Evolutionary conservation across 2,113 vertebrate genomes (phyloP).

Genomic region (Sinosuthora webbiana): DNA sequence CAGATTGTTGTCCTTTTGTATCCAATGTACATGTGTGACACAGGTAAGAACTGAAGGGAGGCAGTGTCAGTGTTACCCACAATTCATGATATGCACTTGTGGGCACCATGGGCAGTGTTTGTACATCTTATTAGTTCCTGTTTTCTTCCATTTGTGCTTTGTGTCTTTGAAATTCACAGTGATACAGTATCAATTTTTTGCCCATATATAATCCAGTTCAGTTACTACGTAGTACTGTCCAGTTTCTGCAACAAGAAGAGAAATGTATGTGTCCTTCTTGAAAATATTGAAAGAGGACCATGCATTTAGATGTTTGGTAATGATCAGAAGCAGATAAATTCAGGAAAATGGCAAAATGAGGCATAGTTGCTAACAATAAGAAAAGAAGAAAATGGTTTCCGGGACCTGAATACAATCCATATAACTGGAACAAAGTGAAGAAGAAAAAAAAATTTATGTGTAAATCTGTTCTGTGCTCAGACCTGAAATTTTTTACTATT

Average conservation of each 20-base stretch:
- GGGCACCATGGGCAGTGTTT: neutral
- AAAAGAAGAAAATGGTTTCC: neutral
- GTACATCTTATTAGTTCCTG: neutral
- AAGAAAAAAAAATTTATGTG: neutral
- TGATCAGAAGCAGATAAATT: neutral
- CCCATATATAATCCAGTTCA: neutral
- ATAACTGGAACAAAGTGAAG: neutral
- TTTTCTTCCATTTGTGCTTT: neutral
- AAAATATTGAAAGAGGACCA: neutral
- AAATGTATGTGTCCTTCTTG: neutral
- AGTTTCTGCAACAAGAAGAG: neutral
- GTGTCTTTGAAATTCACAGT: neutral
- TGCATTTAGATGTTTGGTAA: neutral
- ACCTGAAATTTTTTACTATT: neutral
- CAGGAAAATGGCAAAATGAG: neutral
- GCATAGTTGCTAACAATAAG: neutral
- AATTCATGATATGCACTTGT: neutral
- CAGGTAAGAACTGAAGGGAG: neutral
- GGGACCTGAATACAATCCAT: neutral
- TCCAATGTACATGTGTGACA: neutral
- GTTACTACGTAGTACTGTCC: neutral
- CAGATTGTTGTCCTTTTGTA: neutral
- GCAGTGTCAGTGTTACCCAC: neutral
- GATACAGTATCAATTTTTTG: neutral
- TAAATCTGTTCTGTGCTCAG: neutral